Conservation (phyloP, 23 tunicate genomes). For the Ascidia mentula region DNA sequence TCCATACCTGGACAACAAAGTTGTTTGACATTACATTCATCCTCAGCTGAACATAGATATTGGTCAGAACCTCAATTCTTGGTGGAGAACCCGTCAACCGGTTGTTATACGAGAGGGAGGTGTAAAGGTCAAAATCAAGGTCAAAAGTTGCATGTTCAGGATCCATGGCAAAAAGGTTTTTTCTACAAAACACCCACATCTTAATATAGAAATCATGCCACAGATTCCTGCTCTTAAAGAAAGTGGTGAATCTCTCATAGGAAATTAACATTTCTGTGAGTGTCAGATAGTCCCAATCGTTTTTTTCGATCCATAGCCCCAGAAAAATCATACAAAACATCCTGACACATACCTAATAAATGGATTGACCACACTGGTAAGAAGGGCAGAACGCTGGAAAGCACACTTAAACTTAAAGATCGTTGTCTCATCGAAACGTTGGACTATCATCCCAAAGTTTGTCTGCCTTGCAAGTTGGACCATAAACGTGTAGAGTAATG, state of each 20-base stretch:
- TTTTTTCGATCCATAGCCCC: too few relatives aligned
- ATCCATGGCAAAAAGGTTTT: neutral
- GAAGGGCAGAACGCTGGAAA: neutral
- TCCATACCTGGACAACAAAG: neutral
- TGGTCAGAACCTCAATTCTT: neutral
- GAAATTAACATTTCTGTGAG: too few relatives aligned
- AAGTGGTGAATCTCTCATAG: too few relatives aligned
- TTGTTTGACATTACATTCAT: neutral
- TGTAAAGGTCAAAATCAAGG: neutral
- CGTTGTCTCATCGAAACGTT: neutral
- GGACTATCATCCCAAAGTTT: neutral
- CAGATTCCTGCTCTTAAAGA: too few relatives aligned
- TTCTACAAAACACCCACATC: neutral
- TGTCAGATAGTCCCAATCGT: too few relatives aligned
- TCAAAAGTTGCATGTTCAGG: neutral
- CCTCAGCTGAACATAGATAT: neutral
- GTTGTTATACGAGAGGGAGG: neutral
- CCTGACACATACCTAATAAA: too few relatives aligned
- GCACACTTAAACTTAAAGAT: neutral
- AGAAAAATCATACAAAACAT: too few relatives aligned
- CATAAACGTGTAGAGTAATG: neutral
- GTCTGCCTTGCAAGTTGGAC: neutral
- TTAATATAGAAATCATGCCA: neutral
- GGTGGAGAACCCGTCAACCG: neutral
- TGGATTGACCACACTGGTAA: too few relatives aligned